phyloP scores from a whole-genome alignment of 2,888 invertebrate species.

The Drosophila paranaensis region DNA sequence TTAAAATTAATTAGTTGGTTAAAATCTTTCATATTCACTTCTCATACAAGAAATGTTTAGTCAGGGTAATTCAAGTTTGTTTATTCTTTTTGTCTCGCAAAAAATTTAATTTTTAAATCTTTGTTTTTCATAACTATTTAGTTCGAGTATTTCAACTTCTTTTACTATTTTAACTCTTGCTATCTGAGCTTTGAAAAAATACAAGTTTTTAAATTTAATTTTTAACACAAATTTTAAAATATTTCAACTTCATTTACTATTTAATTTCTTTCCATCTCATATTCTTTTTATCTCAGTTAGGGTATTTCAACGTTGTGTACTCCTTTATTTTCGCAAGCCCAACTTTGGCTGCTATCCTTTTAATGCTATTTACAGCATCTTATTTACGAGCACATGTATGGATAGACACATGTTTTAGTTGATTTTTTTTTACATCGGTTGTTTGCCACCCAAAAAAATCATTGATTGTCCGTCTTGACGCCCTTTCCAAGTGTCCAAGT shows the following conservation, averaged over 20 bases:
- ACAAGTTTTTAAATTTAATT: no score
- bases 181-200: no score
- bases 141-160: no score
- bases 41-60: background rate
- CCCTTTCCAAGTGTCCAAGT: constrained; percentile 21
- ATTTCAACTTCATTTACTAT: no score
- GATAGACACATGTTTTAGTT: constrained; percentile 7
- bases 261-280: no score
- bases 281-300: background rate
- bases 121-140: no score
- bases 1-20: no score
- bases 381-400: constrained; percentile 3
- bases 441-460: constrained; percentile 54
- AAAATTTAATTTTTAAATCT: no score
- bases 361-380: constrained; percentile 18
- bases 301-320: background rate
- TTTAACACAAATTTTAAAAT: no score
- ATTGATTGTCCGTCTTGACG: constrained; percentile 16
- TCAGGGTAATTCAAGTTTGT: background rate
- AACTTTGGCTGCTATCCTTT: constrained; percentile 2
- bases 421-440: constrained; percentile 16
- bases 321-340: background rate
- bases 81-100: background rate
- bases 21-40: no score
- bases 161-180: no score